A percentile compares a stretch with the other conserved stretches of the same genome.
Evolutionary conservation across 1,140 invertebrate genomes (phyloP).

Genomic region (Platyura marginata): DNA sequence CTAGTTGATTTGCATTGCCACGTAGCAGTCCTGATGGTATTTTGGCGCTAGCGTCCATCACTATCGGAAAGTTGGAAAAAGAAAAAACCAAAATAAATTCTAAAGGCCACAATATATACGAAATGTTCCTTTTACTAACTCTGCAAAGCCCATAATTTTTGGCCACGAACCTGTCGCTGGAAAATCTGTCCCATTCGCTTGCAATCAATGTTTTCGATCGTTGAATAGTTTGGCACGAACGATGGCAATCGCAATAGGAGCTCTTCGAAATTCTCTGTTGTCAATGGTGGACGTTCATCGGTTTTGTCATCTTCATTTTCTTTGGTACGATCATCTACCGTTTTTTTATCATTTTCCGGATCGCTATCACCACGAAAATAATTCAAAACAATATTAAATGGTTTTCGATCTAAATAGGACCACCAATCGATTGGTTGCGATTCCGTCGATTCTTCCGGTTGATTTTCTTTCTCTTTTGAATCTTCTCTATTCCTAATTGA

Average conservation of each 20-base stretch:
- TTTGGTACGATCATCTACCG: too few relatives aligned
- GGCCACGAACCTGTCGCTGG: conserved; percentile 38
- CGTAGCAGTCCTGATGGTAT: conserved; percentile 37
- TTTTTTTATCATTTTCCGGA: conserved; percentile 1
- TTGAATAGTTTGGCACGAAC: conserved; percentile 43
- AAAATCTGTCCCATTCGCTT: conserved; percentile 45
- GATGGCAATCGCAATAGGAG: conserved; percentile 36
- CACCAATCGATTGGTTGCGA: conserved; percentile 11
- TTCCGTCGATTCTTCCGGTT: conserved; percentile 4
- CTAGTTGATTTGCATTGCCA: conserved; percentile 42
- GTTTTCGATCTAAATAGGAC: conserved; percentile 7
- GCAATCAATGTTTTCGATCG: conserved; percentile 38
- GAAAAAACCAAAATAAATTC: neutral
- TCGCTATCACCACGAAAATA: too few relatives aligned
- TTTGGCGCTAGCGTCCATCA: conserved; percentile 40
- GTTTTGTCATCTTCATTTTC: conserved; percentile 12
- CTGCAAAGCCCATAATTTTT: conserved; percentile 48
- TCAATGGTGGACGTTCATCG: conserved; percentile 21
- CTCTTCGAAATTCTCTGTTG: conserved; percentile 30
- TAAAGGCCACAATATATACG: neutral
- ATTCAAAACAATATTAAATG: too few relatives aligned
- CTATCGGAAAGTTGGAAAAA: conserved; percentile 16
- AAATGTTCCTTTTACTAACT: too few relatives aligned
- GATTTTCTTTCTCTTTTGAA: too few relatives aligned
- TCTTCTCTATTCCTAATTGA: too few relatives aligned